These are phyloP conservation scores for Drosophila percnosoma DNA, from an alignment of 2,888 invertebrate genomes.

Conservation along the genomic window DNA sequence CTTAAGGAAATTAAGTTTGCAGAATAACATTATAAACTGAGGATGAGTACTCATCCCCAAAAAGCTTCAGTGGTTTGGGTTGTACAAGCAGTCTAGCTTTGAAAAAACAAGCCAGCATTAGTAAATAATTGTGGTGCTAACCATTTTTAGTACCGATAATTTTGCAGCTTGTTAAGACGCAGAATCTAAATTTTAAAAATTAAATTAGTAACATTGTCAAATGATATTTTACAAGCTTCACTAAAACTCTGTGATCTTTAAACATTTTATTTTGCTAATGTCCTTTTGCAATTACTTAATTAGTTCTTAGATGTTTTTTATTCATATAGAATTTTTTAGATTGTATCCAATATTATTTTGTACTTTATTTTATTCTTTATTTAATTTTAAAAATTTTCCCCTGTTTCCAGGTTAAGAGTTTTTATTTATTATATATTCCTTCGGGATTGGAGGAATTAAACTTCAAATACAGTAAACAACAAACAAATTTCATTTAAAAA, in stretches of 20 bases:
- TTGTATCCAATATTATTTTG: not conserved
- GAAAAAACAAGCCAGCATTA: not conserved
- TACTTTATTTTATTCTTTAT: not conserved
- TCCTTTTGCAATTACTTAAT: not conserved
- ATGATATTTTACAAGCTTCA: not conserved
- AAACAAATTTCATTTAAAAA: not conserved
- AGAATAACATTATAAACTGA: not conserved
- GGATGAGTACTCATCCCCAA: not conserved
- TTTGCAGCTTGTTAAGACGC: not conserved
- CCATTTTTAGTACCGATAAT: not conserved
- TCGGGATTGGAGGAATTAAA: not conserved
- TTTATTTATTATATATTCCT: not conserved
- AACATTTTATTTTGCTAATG: not conserved
- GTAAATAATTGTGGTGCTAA: not conserved
- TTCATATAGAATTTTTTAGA: not conserved
- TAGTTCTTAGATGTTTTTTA: not conserved
- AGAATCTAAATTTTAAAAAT: not conserved
- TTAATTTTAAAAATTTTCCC: not conserved
- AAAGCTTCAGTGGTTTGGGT: not conserved
- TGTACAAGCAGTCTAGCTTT: not conserved
- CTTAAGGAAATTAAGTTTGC: not conserved
- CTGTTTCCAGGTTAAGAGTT: rapidly evolving
- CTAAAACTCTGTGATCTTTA: not conserved
- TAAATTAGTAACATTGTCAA: not conserved
- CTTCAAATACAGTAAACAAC: not conserved